Evolutionary conservation across 2,113 vertebrate genomes (phyloP), one percentile per base, ranked within the genome.

Genomic region (Carassius carassius): DNA sequence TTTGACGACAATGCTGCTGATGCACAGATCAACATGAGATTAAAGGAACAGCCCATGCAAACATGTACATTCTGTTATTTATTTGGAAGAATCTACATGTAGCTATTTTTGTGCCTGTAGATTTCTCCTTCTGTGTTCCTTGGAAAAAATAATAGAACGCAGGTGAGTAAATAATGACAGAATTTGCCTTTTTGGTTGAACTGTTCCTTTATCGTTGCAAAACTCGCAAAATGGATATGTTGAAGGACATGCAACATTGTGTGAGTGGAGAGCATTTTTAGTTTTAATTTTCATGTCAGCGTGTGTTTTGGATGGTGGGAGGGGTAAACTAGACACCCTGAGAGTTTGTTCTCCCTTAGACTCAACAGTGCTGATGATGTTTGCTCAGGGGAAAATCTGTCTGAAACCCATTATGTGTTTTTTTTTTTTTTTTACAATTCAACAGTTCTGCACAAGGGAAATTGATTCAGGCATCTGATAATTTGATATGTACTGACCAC

Each of bases 381-480:
- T 72, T 72, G 49, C 78, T 79, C 67, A 5, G 65, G 69, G 78
- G 84, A 65, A 81, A 85, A 78, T 79, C 51, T 51, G 69, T 80
- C 62, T 63, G 51, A 79, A 85, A 74, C 62, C 74, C 77, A 81
- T 65, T 82, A 82, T 82, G 65, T 0, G 63, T 58, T 0, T 63
- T 58, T 72, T 73, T 29, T 74, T 58, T 0, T 63, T 85, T 78
- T 51, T 85, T 37, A 49, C 77, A 72, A 81, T 80, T 81, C 84
- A 80, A 78, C 78, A 81, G 67, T 80, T 81, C 83, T 69, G 77
- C 78, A 72, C 84, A 37, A 65, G 70, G 84, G 78, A 85, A 79
- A 81, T 69, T 47, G 67, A 70, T 85, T 79, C 37, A 2, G 49
- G 11, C 49, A 19, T 81, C 41, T 81, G 77, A 25, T 80, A 32